Percentiles rank a stretch among this genome's conserved stretches.
These are phyloP conservation scores for Pollicipes pollicipes DNA, from an alignment of 1,140 invertebrate species.

Conservation along the genomic window DNA sequence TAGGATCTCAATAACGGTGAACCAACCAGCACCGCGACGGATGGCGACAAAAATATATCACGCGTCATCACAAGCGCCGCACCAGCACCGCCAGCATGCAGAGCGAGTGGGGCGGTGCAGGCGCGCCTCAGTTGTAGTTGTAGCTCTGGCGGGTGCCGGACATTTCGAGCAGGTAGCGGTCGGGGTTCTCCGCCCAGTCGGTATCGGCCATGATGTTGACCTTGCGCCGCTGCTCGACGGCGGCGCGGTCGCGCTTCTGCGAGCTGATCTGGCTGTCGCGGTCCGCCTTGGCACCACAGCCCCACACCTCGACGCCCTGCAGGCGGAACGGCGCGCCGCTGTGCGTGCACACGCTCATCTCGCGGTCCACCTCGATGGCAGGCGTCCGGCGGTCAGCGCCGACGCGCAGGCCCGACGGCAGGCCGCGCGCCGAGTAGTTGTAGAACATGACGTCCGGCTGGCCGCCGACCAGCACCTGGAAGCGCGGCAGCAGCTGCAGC, in stretches of 20 bases:
- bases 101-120: no score
- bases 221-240: slow-evolving; percentile 56
- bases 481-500: slow-evolving; percentile 60
- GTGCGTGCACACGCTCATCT: slow-evolving; percentile 41
- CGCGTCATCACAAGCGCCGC: no score
- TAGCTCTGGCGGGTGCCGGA: slow-evolving; percentile 35
- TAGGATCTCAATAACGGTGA: no score
- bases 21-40: no score
- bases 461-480: slow-evolving; percentile 41
- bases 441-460: slow-evolving; percentile 45
- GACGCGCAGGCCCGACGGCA: slow-evolving; percentile 62
- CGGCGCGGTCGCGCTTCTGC: slow-evolving; percentile 75
- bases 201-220: slow-evolving; percentile 55
- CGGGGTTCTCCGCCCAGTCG: slow-evolving; percentile 82
- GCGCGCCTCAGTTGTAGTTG: background rate
- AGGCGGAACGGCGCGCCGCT: slow-evolving; percentile 43
- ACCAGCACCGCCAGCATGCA: no score
- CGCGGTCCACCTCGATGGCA: slow-evolving; percentile 48
- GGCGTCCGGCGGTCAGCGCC: slow-evolving; percentile 57
- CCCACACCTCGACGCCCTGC: slow-evolving; percentile 56
- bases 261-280: slow-evolving; percentile 66
- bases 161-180: slow-evolving; percentile 65
- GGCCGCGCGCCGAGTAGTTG: slow-evolving; percentile 61
- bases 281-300: slow-evolving; percentile 38
- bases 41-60: no score